Evolutionary conservation across 35 echinoderm and acorn worm species (phyloP), one percentile per base, ranked within the genome.

Genomic region (Ophiothrix spiculata): DNA sequence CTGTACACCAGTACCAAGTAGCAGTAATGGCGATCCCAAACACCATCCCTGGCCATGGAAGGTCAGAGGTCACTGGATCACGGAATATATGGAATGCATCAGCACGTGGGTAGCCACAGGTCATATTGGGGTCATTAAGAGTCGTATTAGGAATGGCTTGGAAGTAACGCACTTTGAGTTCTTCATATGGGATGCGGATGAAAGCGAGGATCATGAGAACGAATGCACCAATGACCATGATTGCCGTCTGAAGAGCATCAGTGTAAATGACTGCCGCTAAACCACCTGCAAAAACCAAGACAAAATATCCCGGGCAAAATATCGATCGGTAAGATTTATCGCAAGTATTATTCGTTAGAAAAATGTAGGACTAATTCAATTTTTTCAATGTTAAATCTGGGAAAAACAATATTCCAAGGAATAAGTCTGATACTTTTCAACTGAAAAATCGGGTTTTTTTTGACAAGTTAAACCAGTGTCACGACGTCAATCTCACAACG

Each of bases 201-300:
- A 98, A 91, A 34, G 78, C 80, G 1, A 95, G 84, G 31, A 88
- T 76, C 93, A 95, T 95, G 14, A 95, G 85, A 32, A 95, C 76
- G 33, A 87, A 29, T 56, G 93, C 89, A 34, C 93, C 89, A 25
- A 90, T 75, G 21, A 95, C 19, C 85, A 95, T 95, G 19, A 95
- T 87, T 56, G 81, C 32, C 0, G 93, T 87, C 38, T 95, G 93
- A 13, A 90, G 54, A n/a, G 93, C 89, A 75, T 95, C 93, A 3
- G 93, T 95, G 45, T 95, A 91, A n/a, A 95, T 95, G 0, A 95
- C 93, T 17, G 93, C 93, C 8, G 93, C 45, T 25, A 91, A 83
- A 54, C 93, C 93, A 85, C 93, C 93, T 95, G 29, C 21, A 76
- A 78, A 33, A 77, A 77, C 16, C 28, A 29, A 29, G 4, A 13